Base-by-base conservation (phyloP, 2,113 vertebrate genomes). In the Agelaius phoeniceus region DNA sequence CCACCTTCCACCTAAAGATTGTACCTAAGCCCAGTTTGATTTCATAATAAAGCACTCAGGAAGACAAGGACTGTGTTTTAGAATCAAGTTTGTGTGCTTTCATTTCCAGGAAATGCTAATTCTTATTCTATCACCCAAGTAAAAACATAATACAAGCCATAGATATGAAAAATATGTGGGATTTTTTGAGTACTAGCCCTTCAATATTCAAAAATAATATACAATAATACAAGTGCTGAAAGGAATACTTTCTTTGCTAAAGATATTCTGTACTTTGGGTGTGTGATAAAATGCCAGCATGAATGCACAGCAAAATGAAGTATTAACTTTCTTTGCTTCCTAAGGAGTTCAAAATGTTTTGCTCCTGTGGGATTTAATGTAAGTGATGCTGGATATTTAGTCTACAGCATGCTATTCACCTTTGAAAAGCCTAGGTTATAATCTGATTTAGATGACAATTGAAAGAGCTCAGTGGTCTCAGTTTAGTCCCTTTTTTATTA, bases 381-480 rank as follows among this genome's bases (percentile, higher is more conserved):
- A 90, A 96, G 59, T 62, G 75, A 71, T 94, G 72, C 82, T 92
- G 63, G 37, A 59, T 93, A 58, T 85, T 93, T 93, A 77, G 85
- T 91, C 75, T 90, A 58, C 55, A 67, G 51, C 24, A 10, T 74
- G 89, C 82, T 46, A 11, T 88, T 96, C 85, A 93, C 57, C 59
- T 96, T 83, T 92, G 75, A 88, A 94, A 93, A 86, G 43, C 33
- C 23, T 37, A 44, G 43, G 12, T 77, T 92, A 63, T 88, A 95
- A 95, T 95, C 94, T 95, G 92, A 92, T 91, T 96, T 88, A 78
- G 75, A 27, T 93, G 72, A 85, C 79, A 94, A 92, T 30, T 77
- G 68, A 88, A 94, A 90, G 68, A 90, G 48, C 65, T 86, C 63
- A 28, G 15, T 6, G 6, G 59, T 77, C 55, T 77, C 87, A 43